Evolutionary conservation across 2,113 vertebrate genomes (phyloP).

Genomic region (Hippopotamus amphibius): DNA sequence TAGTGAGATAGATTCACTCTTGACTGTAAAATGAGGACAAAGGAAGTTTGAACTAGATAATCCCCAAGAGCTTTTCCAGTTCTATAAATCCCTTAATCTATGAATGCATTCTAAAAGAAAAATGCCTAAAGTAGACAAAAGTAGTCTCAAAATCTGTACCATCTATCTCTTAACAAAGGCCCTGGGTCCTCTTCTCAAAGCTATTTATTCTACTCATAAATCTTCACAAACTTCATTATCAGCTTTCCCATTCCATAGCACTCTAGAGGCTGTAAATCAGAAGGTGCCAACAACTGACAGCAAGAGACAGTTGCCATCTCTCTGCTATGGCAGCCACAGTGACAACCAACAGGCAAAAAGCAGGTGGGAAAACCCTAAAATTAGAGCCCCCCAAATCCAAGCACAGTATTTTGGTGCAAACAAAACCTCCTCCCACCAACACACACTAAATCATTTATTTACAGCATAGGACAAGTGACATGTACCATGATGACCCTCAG

Average conservation of each 20-base stretch:
- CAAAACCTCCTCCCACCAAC: not conserved
- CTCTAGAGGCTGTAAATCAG: constrained; percentile 24
- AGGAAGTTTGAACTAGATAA: not conserved
- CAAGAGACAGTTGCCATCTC: constrained; percentile 62
- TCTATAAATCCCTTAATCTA: not conserved
- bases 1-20: not conserved
- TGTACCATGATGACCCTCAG: not conserved
- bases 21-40: not conserved
- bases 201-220: constrained; percentile 34
- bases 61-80: constrained; percentile 1
- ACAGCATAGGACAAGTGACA: not conserved
- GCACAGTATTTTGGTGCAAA: not conserved
- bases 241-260: constrained; percentile 32
- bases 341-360: constrained; percentile 54
- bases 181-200: constrained; percentile 1
- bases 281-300: constrained; percentile 53
- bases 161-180: constrained; percentile 31
- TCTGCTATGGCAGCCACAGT: not conserved
- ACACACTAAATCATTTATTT: not conserved
- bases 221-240: constrained; percentile 60
- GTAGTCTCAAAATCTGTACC: constrained; percentile 26
- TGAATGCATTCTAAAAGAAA: constrained; percentile 13
- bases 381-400: not conserved
- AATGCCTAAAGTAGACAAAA: not conserved
- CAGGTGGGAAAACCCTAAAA: constrained; percentile 15